A percentile compares a stretch with the other conserved stretches of the same genome.
phyloP scores from a whole-genome alignment of 2,888 invertebrate species.

The Pristionchus fissidentatus region DNA sequence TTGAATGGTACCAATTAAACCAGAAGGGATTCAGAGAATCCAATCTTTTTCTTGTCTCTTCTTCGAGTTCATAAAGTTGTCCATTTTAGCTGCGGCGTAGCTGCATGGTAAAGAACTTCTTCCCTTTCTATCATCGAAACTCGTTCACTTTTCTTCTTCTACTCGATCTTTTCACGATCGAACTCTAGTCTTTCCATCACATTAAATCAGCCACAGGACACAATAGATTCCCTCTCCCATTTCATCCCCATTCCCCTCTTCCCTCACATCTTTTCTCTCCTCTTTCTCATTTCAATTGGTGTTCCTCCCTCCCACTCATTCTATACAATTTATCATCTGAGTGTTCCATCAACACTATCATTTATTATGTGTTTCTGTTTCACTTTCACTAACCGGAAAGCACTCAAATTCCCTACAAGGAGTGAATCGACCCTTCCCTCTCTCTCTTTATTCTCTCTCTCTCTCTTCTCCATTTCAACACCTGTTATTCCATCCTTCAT shows the following conservation, averaged over 20 bases:
- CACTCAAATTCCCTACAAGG: too few species aligned
- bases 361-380: too few species aligned
- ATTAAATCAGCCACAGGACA: conserved; percentile 24
- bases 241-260: neutral
- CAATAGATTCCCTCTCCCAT: neutral
- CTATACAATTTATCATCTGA: too few species aligned
- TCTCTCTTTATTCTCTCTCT: neutral
- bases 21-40: neutral
- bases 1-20: conserved; percentile 18
- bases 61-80: neutral
- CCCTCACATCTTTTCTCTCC: neutral
- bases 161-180: conserved; percentile 26
- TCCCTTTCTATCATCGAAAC: conserved; percentile 24
- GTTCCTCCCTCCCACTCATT: conserved; percentile 4
- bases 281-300: neutral
- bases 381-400: too few species aligned
- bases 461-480: neutral
- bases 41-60: neutral
- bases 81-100: too few species aligned
- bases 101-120: conserved; percentile 2
- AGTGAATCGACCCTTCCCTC: neutral
- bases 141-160: conserved; percentile 27
- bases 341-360: too few species aligned
- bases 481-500: neutral
- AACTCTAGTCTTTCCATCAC: conserved; percentile 34